Percentiles rank a stretch among this genome's conserved stretches.
phyloP scores from a whole-genome alignment of 2,113 vertebrate genomes.

The Oncorhynchus keta region DNA sequence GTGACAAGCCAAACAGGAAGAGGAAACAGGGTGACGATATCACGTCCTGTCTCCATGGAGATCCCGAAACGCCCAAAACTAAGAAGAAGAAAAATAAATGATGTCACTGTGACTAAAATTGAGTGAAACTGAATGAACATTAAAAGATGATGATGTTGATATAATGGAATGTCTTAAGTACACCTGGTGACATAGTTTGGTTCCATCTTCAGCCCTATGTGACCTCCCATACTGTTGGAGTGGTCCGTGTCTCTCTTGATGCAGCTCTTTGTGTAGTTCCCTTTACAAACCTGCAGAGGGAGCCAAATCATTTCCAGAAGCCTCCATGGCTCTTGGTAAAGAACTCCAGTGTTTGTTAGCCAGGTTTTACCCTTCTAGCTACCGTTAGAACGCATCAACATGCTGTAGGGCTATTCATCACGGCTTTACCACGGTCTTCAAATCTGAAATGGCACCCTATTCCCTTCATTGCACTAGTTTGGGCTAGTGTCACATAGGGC shows the following conservation, averaged over 20 bases:
- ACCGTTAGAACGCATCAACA: neutral
- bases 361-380: neutral
- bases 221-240: neutral
- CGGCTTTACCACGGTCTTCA: too few species aligned
- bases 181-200: too few species aligned
- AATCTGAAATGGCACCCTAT: too few species aligned
- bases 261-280: conserved; percentile 18
- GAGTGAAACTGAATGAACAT: neutral
- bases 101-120: conserved; percentile 22
- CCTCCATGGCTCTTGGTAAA: neutral
- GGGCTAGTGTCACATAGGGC: too few species aligned
- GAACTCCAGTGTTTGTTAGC: neutral
- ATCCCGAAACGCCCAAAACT: conserved; percentile 52
- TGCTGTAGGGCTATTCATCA: too few species aligned
- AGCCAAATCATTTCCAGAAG: conserved; percentile 21
- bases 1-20: conserved; percentile 80
- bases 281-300: conserved; percentile 41
- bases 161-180: too few species aligned
- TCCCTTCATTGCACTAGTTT: too few species aligned
- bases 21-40: conserved; percentile 73
- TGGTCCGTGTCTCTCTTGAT: neutral
- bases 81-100: conserved; percentile 79
- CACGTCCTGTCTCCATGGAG: conserved; percentile 13
- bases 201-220: too few species aligned
- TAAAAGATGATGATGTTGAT: neutral